Base-by-base conservation (phyloP, 2,113 vertebrate genomes). In the Pelvicachromis taeniatus region DNA sequence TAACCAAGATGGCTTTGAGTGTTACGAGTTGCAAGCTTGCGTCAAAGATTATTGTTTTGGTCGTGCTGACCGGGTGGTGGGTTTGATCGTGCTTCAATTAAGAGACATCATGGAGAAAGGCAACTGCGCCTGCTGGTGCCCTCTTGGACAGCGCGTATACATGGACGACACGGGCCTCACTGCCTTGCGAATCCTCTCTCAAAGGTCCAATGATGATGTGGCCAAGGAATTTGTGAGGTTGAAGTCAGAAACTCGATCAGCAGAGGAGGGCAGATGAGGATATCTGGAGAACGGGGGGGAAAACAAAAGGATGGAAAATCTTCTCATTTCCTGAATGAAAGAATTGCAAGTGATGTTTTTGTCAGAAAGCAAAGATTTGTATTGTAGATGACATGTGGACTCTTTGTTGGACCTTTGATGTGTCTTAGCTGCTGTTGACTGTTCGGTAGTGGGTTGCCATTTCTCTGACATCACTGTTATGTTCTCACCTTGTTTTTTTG, bases 41-140 rank as follows among this genome's bases (percentile, higher is more conserved):
- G 95, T 99, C 94, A 99, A 99, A 89, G 99, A 99, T 91, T 99
- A 99, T 96, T 99, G 99, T 91, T 99, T 99, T 78, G 99, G 98
- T 63, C 97, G 99, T 1, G 97, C 98, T 4, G 99, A 99, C 94
- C 96, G 96, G 0, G 96, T 99, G 42, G 95, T 99, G 83, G 98
- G 98, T 52, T 87, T 99, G 52, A 96, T 97, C 1, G 97, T 99
- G 84, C 93, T 99, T 78, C 98, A 99, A 92, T 92, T 99, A 61
- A 95, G 97, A 65, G 99, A 99, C 84, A 95, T 99, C 70, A 95
- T 93, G 19, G 97, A 97, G 88, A 97, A 95, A 89, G 98, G 97
- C 80, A 98, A 97, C 96, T 98, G 97, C 21, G 98, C 97, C 33
- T 99, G 98, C 95, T 99, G 98, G 98, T 99, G 97, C 79, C 97